A percentile compares a stretch with the other conserved stretches of the same genome.
phyloP scores from a whole-genome alignment of 2,113 vertebrate species.

The Petrocephalus zakoni region DNA sequence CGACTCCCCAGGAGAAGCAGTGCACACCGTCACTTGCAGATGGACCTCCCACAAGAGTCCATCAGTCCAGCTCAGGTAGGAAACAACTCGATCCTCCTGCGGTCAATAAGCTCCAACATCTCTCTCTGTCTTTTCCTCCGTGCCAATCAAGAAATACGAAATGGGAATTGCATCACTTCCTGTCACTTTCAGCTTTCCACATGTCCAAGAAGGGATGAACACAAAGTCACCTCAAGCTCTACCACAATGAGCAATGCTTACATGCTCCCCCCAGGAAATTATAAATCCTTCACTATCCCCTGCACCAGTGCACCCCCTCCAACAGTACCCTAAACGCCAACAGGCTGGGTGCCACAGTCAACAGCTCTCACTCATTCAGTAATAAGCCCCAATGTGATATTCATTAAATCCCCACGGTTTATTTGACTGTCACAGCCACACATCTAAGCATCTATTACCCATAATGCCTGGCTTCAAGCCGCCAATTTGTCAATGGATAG shows the following conservation, averaged over 20 bases:
- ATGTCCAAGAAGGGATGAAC: background rate
- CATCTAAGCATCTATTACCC: background rate
- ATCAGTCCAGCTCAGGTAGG: constrained; percentile 48
- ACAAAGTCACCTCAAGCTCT: background rate
- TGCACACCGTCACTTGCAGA: constrained; percentile 23
- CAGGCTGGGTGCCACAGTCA: background rate
- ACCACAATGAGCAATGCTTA: background rate
- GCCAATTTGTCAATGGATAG: background rate
- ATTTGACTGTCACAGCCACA: background rate
- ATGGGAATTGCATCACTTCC: background rate
- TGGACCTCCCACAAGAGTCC: constrained; percentile 24
- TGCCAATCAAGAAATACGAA: background rate
- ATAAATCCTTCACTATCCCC: background rate
- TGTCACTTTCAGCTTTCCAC: background rate
- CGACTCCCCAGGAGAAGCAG: background rate
- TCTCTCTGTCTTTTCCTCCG: background rate
- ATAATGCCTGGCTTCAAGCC: background rate
- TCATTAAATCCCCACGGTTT: background rate
- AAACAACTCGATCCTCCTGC: constrained; percentile 49
- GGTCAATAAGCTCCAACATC: constrained; percentile 40
- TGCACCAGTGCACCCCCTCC: background rate
- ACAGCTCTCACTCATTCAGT: background rate
- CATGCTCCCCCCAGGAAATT: background rate
- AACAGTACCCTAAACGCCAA: background rate
- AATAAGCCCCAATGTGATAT: background rate